Base-by-base conservation (phyloP, 2,797 vertebrate genomes). In the Myripristis murdjan region DNA sequence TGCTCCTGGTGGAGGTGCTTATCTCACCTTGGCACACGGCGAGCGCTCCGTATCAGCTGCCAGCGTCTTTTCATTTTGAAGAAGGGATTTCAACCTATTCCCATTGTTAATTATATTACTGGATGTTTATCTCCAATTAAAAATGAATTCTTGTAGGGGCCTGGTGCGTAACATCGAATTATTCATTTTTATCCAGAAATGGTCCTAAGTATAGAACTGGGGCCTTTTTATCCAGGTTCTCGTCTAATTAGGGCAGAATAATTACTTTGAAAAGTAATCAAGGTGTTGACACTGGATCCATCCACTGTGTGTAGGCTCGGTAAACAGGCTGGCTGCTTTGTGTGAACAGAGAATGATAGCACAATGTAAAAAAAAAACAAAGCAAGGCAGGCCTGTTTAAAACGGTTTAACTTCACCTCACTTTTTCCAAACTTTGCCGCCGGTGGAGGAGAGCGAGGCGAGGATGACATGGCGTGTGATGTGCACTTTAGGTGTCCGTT, bases 201-300 rank as follows among this genome's bases (percentile, higher is more conserved):
- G 58, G 79, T 74, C 87, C 57, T 78, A 65, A 78, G 68, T 89
- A 81, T 91, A 85, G 78, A 85, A 77, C 28, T 73, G 67, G n/a
- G 61, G 44, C 46, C 70, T 69, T 1, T 71, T 66, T 55, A 64
- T 70, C 63, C 59, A 83, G 79, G 79, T 84, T 90, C 69, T 51
- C 44, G 26, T 62, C 80, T 93, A 94, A 95, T 95, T 91, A 91
- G 87, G 78, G 65, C 83, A 86, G 82, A 79, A 86, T 93, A 94
- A 94, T 94, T 92, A 92, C 69, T 77, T 73, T 76, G 68, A 85
- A 74, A 90, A 90, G 82, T 84, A 90, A 70, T 87, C 89, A 83
- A 83, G 63, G 66, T 82, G 77, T 90, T 90, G 80, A 85, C 15
- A 75, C 64, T 60, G 74, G 64, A 91, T 89, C 62, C 72, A 76